Conservation (phyloP, 2,113 vertebrate species). For the Dryoscopus gambensis region DNA sequence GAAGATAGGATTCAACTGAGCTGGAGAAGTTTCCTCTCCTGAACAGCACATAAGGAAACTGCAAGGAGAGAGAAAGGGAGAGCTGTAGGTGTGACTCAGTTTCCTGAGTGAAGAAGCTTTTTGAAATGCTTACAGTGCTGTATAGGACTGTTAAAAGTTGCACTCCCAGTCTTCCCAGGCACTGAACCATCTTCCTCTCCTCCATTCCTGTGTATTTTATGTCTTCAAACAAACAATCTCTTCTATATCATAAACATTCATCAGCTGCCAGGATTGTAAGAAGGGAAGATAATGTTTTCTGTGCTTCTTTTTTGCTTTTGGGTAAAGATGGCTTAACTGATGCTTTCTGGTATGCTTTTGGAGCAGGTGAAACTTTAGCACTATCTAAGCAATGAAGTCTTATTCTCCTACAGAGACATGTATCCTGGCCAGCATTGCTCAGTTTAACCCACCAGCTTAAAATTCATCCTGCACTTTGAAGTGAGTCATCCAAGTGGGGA, state of each 20-base stretch:
- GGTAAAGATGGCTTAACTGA: background rate
- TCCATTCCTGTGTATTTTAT: background rate
- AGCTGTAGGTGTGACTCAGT: background rate
- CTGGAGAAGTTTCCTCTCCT: background rate
- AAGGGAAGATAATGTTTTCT: background rate
- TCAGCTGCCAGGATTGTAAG: background rate
- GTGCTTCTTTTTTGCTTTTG: background rate
- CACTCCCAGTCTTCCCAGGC: background rate
- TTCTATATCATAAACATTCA: background rate
- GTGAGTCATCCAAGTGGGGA: constrained; percentile 45
- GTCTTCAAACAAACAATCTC: background rate
- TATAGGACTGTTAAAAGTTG: background rate
- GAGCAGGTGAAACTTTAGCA: constrained; percentile 40
- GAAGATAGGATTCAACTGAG: background rate
- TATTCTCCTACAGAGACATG: background rate
- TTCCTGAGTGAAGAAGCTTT: background rate
- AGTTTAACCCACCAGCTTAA: constrained; percentile 36
- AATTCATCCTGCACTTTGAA: constrained; percentile 50
- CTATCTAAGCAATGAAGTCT: background rate
- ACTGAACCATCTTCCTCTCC: background rate
- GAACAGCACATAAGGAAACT: background rate
- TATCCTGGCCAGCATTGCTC: background rate
- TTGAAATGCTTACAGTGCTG: background rate
- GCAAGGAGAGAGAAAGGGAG: background rate
- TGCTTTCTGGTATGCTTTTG: background rate